Conservation (phyloP, 23 tunicate species). For the Oikopleura vanhoeffeni region DNA sequence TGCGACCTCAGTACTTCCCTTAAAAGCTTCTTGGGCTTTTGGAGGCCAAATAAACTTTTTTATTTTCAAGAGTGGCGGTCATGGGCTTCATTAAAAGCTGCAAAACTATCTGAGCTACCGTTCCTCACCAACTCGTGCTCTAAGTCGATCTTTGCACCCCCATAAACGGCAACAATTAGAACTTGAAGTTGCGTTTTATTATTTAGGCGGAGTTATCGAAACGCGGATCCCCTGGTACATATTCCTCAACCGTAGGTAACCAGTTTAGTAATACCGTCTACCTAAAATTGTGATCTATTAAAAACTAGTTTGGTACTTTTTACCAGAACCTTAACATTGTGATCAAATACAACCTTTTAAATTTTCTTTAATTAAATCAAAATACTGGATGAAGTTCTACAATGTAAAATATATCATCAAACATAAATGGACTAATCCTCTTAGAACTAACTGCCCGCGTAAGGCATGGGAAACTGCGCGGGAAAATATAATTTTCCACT, state of each 20-base stretch:
- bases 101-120: neutral
- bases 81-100: neutral
- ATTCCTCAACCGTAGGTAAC: neutral
- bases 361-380: neutral
- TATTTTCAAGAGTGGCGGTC: neutral
- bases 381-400: neutral
- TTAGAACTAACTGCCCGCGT: neutral
- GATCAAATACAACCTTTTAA: neutral
- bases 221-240: neutral
- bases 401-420: neutral
- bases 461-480: neutral
- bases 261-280: neutral
- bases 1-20: no score
- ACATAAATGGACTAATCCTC: neutral
- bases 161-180: neutral
- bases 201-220: neutral
- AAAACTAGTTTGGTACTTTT: neutral
- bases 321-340: neutral
- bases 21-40: constrained; percentile 6
- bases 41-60: neutral
- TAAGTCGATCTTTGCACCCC: neutral
- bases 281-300: neutral
- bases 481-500: neutral
- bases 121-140: neutral
- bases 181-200: neutral